A percentile compares a stretch with the other conserved stretches of the same genome.
These are phyloP conservation scores for Echinometra lucunter DNA, from an alignment of 53 echinoderm and acorn worm genomes.

Conservation along the genomic window DNA sequence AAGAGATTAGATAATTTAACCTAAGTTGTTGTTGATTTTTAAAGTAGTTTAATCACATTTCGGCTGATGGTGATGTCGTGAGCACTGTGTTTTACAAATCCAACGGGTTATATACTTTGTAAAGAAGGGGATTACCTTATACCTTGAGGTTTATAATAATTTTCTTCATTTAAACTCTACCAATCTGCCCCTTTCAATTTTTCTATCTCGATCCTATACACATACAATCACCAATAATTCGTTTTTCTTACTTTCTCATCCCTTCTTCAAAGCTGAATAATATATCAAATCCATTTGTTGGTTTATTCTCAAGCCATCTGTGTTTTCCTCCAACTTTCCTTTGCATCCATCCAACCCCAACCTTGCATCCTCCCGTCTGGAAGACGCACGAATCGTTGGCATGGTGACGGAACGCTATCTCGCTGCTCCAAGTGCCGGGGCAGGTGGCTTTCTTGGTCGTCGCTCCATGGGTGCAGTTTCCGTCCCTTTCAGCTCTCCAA, in stretches of 20 bases:
- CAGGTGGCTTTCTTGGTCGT: not conserved
- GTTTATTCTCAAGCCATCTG: not conserved
- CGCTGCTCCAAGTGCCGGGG: not conserved
- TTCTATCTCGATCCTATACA: not conserved
- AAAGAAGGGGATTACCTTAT: too few relatives aligned
- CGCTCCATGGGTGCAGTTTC: slow-evolving; percentile 20
- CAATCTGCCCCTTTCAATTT: not conserved
- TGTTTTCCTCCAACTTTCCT: not conserved
- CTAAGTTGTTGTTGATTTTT: too few relatives aligned
- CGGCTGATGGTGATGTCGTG: too few relatives aligned
- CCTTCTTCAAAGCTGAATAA: not conserved
- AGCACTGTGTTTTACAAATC: too few relatives aligned
- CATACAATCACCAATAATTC: not conserved
- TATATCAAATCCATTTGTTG: not conserved
- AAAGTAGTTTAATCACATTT: too few relatives aligned
- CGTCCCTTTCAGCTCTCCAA: not conserved
- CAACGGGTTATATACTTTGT: too few relatives aligned
- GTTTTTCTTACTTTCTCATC: not conserved
- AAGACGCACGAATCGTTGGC: slow-evolving; percentile 4
- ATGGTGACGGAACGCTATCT: slow-evolving; percentile 31
- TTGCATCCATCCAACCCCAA: not conserved
- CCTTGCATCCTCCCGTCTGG: not conserved
- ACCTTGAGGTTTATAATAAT: too few relatives aligned
- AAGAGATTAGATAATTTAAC: too few relatives aligned
- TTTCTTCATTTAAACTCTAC: not conserved